Evolutionary conservation across 2,888 invertebrate genomes (phyloP), one percentile per base, ranked within the genome.

Genomic region (Archips crataeganus): DNA sequence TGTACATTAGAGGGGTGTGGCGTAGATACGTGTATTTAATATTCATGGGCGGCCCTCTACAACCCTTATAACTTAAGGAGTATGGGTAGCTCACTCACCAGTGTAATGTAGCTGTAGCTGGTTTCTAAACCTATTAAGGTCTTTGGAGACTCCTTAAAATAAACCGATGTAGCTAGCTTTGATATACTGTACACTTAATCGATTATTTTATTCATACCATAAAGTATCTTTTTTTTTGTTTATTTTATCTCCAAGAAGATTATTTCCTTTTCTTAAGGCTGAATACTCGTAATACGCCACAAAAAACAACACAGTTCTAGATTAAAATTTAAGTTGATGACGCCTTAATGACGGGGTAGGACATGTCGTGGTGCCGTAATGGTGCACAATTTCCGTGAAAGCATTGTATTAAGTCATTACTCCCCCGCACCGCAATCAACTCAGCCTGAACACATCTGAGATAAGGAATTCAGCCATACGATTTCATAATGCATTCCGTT

Each of bases 371-470:
- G 84, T 78, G 71, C 84, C 79, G 82, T 89, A 89, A 90, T 89
- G 83, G 85, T 80, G 79, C 78, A 86, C 84, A 90, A 89, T 90
- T 89, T 89, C 86, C 85, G 80, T 87, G 85, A 89, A 90, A 90
- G 88, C 87, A 85, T 88, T 89, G 85, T 90, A 92, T 93, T 90
- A 90, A 92, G 91, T 87, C 90, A 91, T 91, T 90, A 91, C 83
- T 78, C 79, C 78, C 78, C 76, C 79, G 76, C 79, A 78, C 79
- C 80, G 80, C 83, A 88, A 86, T 89, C 84, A 84, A 80, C 75
- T 75, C 77, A 78, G 82, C 78, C 78, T 70, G 74, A 77, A 77
- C 77, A 77, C 74, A 77, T 79, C 69, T 72, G 64, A 80, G 82
- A 84, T 83, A 84, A 83, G 82, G 77, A 77, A 70, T 74, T 75